Percentiles rank a stretch among this genome's conserved stretches.
These are phyloP conservation scores for Parascotia fuliginaria DNA, from an alignment of 2,888 invertebrate species.

Conservation along the genomic window DNA sequence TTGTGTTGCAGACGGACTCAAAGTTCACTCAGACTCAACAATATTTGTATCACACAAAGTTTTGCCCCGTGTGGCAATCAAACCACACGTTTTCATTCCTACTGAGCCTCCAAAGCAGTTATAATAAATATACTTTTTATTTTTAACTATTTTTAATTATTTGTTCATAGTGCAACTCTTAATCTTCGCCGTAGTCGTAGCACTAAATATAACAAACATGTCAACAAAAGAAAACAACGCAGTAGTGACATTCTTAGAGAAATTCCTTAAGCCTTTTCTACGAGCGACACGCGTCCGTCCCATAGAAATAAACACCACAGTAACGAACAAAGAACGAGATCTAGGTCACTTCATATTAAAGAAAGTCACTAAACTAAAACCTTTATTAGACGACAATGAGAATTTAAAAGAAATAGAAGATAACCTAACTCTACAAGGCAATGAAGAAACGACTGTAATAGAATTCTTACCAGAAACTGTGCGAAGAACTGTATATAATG, in stretches of 20 bases:
- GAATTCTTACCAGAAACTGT: conserved; percentile 50
- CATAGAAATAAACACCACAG: not conserved
- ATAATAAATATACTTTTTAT: too few species aligned
- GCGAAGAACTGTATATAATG: not conserved
- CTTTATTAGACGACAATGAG: conserved; percentile 50
- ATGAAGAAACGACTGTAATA: conserved; percentile 61
- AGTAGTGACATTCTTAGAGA: conserved; percentile 46
- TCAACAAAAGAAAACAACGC: conserved; percentile 14
- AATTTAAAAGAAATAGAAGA: conserved; percentile 25
- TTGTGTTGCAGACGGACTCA: too few species aligned
- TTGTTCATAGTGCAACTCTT: conserved; percentile 26
- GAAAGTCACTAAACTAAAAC: conserved; percentile 54
- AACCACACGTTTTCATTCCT: too few species aligned
- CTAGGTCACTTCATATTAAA: conserved; percentile 48
- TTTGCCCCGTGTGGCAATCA: too few species aligned
- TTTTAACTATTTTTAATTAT: too few species aligned
- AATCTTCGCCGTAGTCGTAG: conserved; percentile 15
- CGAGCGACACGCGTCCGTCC: not conserved
- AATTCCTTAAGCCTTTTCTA: conserved; percentile 51
- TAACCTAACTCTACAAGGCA: conserved; percentile 44
- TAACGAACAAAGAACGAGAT: conserved; percentile 12
- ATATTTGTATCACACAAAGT: too few species aligned
- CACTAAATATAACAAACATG: conserved; percentile 7
- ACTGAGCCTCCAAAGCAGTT: too few species aligned
- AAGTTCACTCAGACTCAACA: too few species aligned